Conservation (phyloP, 1,140 invertebrate species). For the Drosophila littoralis region DNA sequence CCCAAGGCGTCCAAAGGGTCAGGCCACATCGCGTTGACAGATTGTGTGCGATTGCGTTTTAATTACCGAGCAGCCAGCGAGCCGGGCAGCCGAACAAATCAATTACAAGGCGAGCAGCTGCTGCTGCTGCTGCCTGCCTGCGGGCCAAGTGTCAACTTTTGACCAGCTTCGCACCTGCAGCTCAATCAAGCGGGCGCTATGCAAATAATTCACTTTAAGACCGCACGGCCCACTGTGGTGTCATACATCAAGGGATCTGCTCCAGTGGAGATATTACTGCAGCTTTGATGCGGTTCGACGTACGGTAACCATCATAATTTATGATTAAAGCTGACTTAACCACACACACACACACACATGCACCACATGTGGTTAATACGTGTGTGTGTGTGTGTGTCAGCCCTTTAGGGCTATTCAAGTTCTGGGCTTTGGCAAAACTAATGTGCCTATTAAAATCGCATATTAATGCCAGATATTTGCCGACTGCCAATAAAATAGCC, state of each 20-base stretch:
- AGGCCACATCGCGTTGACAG: conserved; percentile 16
- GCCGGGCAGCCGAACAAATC: conserved; percentile 45
- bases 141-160: conserved; percentile 63
- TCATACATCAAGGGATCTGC: conserved; percentile 61
- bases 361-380: conserved; percentile 11
- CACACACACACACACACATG: not conserved
- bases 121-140: conserved; percentile 23
- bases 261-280: not conserved
- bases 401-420: conserved; percentile 75
- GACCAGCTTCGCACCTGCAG: conserved; percentile 42
- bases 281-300: conserved; percentile 21
- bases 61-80: conserved; percentile 48
- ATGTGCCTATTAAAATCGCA: conserved; percentile 74
- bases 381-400: conserved; percentile 34
- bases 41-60: conserved; percentile 54
- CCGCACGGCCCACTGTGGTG: conserved; percentile 17
- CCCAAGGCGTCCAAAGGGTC: not conserved
- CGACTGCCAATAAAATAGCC: conserved; percentile 56
- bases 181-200: conserved; percentile 50
- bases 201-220: conserved; percentile 77
- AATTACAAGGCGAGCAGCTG: conserved; percentile 45
- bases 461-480: conserved; percentile 63
- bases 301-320: conserved; percentile 65
- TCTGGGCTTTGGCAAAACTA: conserved; percentile 66
- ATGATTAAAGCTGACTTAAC: conserved; percentile 60